Conservation (phyloP, 1,140 invertebrate genomes). For the Heliconius congener region DNA sequence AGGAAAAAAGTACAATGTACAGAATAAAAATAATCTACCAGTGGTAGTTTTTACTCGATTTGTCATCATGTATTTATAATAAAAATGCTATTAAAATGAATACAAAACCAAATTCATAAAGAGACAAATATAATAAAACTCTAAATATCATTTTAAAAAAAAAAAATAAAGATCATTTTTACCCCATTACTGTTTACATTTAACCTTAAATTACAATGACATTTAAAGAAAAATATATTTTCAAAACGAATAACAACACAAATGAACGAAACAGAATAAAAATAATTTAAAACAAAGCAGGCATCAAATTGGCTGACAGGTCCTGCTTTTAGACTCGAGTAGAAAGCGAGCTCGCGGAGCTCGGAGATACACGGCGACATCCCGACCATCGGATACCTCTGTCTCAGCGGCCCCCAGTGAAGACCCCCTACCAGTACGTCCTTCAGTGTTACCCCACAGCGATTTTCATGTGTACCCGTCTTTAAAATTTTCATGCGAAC, state of each 20-base stretch:
- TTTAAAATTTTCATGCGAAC: no score
- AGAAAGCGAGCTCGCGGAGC: slow-evolving; percentile 67
- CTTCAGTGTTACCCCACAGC: slow-evolving; percentile 65
- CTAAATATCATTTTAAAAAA: background rate
- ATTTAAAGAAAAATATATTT: background rate
- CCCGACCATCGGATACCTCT: slow-evolving; percentile 74
- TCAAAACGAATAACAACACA: slow-evolving; percentile 12
- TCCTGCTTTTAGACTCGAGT: slow-evolving; percentile 79
- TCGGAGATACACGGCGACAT: slow-evolving; percentile 73
- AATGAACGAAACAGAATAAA: slow-evolving; percentile 30
- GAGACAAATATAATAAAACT: no score
- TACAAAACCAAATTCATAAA: background rate
- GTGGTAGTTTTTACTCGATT: background rate
- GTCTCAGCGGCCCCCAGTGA: slow-evolving; percentile 75
- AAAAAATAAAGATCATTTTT: background rate
- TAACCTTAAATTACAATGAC: background rate
- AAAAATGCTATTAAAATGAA: background rate
- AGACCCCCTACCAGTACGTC: slow-evolving; percentile 77
- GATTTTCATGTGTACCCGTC: slow-evolving; percentile 37
- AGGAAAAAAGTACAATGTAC: no score
- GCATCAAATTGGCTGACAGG: slow-evolving; percentile 73
- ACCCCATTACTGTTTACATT: background rate
- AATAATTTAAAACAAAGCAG: slow-evolving; percentile 42
- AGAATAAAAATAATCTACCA: background rate
- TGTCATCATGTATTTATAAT: background rate